Evolutionary conservation across 1,140 invertebrate species (phyloP).

Genomic region (Pemphigus obesinymphae): DNA sequence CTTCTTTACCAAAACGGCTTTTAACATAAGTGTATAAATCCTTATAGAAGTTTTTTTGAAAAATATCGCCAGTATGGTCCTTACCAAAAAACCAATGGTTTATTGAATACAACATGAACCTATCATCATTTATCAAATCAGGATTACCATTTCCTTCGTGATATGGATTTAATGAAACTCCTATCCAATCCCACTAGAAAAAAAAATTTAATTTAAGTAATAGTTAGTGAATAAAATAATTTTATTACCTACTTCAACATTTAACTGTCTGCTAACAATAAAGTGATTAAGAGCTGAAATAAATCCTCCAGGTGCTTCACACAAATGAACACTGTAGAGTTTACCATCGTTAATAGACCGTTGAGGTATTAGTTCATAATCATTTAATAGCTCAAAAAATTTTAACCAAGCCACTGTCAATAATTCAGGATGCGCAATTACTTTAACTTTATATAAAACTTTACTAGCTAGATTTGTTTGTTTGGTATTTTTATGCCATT

Average conservation of each 20-base stretch:
- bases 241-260: constrained; percentile 48
- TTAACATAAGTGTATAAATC: constrained; percentile 27
- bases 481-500: constrained; percentile 79
- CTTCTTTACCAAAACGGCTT: constrained; percentile 22
- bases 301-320: constrained; percentile 93
- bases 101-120: constrained; percentile 73
- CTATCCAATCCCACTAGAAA: constrained; percentile 72
- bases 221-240: not conserved
- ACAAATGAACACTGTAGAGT: constrained; percentile 76
- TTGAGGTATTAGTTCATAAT: constrained; percentile 60
- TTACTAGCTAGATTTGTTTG: constrained; percentile 65
- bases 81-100: constrained; percentile 79
- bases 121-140: constrained; percentile 77
- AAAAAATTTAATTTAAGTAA: not conserved
- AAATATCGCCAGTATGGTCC: constrained; percentile 80
- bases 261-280: constrained; percentile 57
- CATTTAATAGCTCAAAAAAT: constrained; percentile 76
- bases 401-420: constrained; percentile 85
- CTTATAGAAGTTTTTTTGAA: constrained; percentile 48
- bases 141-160: constrained; percentile 76
- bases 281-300: constrained; percentile 84
- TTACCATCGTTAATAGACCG: constrained; percentile 50
- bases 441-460: constrained; percentile 60
- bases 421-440: constrained; percentile 66
- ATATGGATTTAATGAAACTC: constrained; percentile 83